Evolutionary conservation across 2,797 vertebrate species (phyloP), one percentile per base, ranked within the genome.

Genomic region (Sylvilagus floridanus): DNA sequence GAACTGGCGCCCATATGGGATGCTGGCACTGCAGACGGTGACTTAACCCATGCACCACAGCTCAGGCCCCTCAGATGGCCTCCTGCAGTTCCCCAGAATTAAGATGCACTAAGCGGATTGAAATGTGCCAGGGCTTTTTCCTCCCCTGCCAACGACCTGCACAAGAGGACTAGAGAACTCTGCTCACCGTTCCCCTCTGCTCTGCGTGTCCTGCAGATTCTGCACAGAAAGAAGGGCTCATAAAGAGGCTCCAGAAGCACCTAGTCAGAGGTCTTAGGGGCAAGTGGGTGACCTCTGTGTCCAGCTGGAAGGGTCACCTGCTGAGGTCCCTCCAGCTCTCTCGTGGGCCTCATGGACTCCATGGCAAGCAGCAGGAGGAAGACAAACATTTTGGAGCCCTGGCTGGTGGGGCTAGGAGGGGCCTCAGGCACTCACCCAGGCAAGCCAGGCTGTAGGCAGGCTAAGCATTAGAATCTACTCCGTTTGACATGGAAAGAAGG

Each of bases 401-500:
- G 35, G 82, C 60, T 75, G 17, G 1, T 12, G 6, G 26, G 35
- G 28, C n/a, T 17, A 13, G 30, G 54, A 60, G 37, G 13, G 26
- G 68, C 32, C 62, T 26, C 19, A 63, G 62, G 37, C 37, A 42
- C 63, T 62, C 35, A 57, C 60, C 72, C 26, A 22, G 62, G 69
- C 22, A 35, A 47, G 26, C 16, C n/a, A 17, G 14, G 65, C 62
- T 54, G 90, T 62, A 10, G 52, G 71, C 60, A 95, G 91, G 82
- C 83, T 79, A 78, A 6, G 30, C 17, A 37, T 73, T 65, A 82
- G 73, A 69, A 95, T 62, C 77, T 50, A 57, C 6, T 37, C 75
- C 26, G 30, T 52, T 89, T 89, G 82, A 93, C 26, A 85, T 57
- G 47, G 52, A 92, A 76, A 30, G 19, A 60, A 89, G 30, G n/a